Evolutionary conservation across 2,113 vertebrate species (phyloP).

Genomic region (Poecile atricapillus): DNA sequence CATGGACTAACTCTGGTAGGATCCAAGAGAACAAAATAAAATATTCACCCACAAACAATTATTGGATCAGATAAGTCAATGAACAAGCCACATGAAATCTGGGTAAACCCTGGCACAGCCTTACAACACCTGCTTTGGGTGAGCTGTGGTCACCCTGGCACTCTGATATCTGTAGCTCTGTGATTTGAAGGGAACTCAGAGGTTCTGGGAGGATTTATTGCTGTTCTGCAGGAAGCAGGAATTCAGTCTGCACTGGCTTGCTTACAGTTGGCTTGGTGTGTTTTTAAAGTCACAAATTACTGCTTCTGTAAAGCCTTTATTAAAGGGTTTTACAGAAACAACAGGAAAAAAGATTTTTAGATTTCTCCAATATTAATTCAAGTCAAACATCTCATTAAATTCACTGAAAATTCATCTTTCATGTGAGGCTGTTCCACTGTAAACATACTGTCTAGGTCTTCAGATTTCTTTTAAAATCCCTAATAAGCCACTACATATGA

Average conservation of each 20-base stretch:
- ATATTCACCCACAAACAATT: not conserved
- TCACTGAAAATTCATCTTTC: not conserved
- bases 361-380: not conserved
- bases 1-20: not conserved
- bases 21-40: not conserved
- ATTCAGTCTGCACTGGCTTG: not conserved
- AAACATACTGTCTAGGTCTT: not conserved
- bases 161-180: not conserved
- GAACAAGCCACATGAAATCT: not conserved
- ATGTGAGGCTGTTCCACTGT: not conserved
- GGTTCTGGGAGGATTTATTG: not conserved
- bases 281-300: not conserved
- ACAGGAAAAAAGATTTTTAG: not conserved
- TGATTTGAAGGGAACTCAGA: not conserved
- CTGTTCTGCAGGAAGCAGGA: not conserved
- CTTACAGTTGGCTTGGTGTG: not conserved
- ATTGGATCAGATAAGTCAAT: accelerated
- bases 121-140: not conserved
- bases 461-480: conserved; percentile 2
- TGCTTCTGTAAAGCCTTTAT: conserved; percentile 2
- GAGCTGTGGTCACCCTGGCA: not conserved
- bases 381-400: not conserved
- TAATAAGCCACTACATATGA: conserved; percentile 4
- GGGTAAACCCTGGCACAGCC: not conserved
- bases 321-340: not conserved